Evolutionary conservation across 2,888 invertebrate species (phyloP), one percentile per base, ranked within the genome.

Genomic region (Dascillus cervinus): DNA sequence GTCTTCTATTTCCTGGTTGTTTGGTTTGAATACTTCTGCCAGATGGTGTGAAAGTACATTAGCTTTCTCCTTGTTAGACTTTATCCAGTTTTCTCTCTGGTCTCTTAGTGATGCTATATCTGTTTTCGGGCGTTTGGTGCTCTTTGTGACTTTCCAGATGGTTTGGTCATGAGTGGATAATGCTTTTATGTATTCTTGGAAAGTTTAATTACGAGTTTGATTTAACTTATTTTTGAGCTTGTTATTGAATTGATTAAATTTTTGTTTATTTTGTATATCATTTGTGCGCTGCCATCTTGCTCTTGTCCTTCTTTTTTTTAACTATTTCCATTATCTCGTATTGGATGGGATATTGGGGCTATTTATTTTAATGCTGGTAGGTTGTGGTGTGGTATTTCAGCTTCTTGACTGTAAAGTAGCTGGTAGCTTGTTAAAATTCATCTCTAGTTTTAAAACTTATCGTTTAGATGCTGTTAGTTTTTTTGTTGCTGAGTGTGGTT

Each of bases 331-430:
- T 22, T 22, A 22, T 22, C 13, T 24, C n/a, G 24, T 24, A 24
- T n/a, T n/a, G n/a, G n/a, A n/a, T 24, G 24, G 13, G 13, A 24
- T 24, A 24, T 24, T 24, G 13, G 24, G 24, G 24, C 13, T 24
- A 12, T 24, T 24, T 24, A 11, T 24, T 24, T 24, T 24, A 24
- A 24, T 11, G 24, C 13, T 24, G 24, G 24, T 24, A 24, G 11
- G 24, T 10, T 10, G 11, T 24, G 24, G 24, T 4, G 13, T 24
- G 11, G 24, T 13, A 24, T 9, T 5, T 9, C 24, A 24, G 4
- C 13, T 9, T 24, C 12, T 13, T 10, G 24, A 11, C 13, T 24
- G 13, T 24, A 24, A 6, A 24, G 24, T 24, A 24, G 11, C 13
- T 24, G n/a, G 22, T 22, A n/a, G 22, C 22, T 22, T 22, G 22